Conservation (phyloP, 1,140 invertebrate species). For the Dinothrombium tinctorium region DNA sequence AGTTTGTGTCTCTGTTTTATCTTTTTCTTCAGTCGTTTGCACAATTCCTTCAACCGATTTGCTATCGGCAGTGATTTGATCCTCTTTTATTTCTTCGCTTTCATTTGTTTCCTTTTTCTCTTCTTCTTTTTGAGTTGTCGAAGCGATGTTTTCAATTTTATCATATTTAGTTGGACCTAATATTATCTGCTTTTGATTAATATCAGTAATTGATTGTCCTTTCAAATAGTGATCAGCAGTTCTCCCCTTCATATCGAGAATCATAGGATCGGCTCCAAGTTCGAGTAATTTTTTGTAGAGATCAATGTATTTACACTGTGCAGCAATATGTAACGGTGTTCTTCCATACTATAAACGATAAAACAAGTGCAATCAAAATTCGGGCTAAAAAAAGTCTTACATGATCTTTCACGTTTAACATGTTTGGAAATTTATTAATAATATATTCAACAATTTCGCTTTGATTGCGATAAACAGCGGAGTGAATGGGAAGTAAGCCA, state of each 20-base stretch:
- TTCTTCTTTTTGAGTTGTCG: too few species aligned
- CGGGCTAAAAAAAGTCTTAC: too few species aligned
- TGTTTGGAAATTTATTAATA: conserved; percentile 8
- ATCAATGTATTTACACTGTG: conserved; percentile 16
- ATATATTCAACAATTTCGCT: conserved; percentile 15
- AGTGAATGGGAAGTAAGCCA: conserved; percentile 21
- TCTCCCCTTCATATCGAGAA: conserved; percentile 17
- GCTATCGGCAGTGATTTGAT: neutral
- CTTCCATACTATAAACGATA: conserved; percentile 10
- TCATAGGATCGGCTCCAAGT: conserved; percentile 15
- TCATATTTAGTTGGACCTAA: too few species aligned
- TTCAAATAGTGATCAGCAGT: conserved; percentile 17
- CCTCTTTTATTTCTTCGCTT: neutral
- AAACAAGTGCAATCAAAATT: neutral
- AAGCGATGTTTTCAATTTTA: too few species aligned
- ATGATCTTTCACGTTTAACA: conserved; percentile 13
- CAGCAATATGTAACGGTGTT: conserved; percentile 18
- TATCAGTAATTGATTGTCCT: conserved; percentile 1
- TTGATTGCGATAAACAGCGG: conserved; percentile 14
- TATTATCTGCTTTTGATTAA: neutral
- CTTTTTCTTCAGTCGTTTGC: neutral
- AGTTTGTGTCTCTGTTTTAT: neutral
- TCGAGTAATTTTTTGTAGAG: conserved; percentile 15
- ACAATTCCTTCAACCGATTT: neutral
- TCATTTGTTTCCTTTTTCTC: conserved; percentile 1